A percentile compares a stretch with the other conserved stretches of the same genome.
Conservation (phyloP, 2,113 vertebrate genomes). For the Megalops atlanticus region DNA sequence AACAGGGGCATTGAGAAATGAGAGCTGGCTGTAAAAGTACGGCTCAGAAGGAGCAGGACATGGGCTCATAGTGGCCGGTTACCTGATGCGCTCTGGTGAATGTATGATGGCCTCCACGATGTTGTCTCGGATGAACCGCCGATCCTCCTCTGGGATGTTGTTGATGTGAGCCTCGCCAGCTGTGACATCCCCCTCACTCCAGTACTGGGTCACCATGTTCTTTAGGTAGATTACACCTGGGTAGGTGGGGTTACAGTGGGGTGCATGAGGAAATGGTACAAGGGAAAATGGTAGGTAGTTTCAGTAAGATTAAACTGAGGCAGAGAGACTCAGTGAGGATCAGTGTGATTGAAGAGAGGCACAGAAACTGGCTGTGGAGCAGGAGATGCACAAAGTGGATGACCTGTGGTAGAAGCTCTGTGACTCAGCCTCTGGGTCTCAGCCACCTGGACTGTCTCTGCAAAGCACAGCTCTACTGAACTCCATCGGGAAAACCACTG, state of each 20-base stretch:
- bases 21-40: background rate
- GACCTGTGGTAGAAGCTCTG: too few species aligned
- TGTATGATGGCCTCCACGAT: conserved; percentile 99
- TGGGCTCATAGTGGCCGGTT: conserved; percentile 41
- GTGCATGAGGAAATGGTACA: too few species aligned
- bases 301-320: background rate
- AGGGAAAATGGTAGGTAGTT: too few species aligned
- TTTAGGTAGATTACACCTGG: conserved; percentile 98
- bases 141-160: conserved; percentile 94
- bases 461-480: too few species aligned
- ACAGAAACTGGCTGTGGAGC: too few species aligned
- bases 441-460: too few species aligned
- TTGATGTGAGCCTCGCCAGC: conserved; percentile 82
- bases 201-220: conserved; percentile 98
- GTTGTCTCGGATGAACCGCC: conserved; percentile 92
- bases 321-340: background rate
- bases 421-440: too few species aligned
- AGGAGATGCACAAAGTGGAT: too few species aligned
- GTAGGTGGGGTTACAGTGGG: too few species aligned
- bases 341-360: too few species aligned
- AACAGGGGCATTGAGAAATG: conserved; percentile 26
- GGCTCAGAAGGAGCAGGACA: background rate
- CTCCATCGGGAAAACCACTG: too few species aligned
- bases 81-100: conserved; percentile 97
- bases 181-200: conserved; percentile 87